phyloP scores from a whole-genome alignment of 2,113 vertebrate genomes.

The Uropsilus gracilis region DNA sequence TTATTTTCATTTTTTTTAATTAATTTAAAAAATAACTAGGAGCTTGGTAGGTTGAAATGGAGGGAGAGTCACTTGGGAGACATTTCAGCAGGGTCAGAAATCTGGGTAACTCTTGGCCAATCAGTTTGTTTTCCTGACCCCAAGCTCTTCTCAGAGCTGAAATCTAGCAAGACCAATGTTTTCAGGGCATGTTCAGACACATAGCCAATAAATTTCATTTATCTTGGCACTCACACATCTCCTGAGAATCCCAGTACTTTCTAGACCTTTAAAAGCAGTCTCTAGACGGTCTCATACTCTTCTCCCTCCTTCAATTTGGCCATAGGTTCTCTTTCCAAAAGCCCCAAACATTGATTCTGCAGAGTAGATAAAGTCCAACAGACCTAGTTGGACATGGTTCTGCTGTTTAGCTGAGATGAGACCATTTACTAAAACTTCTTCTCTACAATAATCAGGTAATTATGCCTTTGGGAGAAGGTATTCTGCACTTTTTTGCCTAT shows the following conservation, averaged over 20 bases:
- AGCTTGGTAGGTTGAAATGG: background rate
- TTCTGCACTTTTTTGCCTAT: background rate
- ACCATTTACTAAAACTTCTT: constrained; percentile 6
- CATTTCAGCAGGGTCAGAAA: constrained; percentile 41
- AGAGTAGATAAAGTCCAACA: background rate
- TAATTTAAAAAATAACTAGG: background rate
- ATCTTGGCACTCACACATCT: background rate
- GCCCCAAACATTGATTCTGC: background rate
- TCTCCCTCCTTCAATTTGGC: background rate
- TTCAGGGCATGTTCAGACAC: background rate
- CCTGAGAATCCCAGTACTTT: background rate
- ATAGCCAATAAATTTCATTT: constrained; percentile 48
- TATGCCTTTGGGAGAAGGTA: background rate
- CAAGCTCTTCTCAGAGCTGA: constrained; percentile 48
- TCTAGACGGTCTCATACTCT: background rate
- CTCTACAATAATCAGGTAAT: background rate
- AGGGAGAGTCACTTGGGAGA: background rate
- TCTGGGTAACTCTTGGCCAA: constrained; percentile 37
- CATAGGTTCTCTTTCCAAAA: constrained; percentile 52
- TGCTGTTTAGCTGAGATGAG: background rate
- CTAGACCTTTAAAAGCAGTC: background rate
- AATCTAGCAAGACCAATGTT: constrained; percentile 45
- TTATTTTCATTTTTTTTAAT: background rate
- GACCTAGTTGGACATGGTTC: background rate
- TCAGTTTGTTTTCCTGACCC: constrained; percentile 59